Percentiles rank a stretch among this genome's conserved stretches.
Evolutionary conservation across 2,797 vertebrate species (phyloP).

Genomic region (Pangasius mekongensis): DNA sequence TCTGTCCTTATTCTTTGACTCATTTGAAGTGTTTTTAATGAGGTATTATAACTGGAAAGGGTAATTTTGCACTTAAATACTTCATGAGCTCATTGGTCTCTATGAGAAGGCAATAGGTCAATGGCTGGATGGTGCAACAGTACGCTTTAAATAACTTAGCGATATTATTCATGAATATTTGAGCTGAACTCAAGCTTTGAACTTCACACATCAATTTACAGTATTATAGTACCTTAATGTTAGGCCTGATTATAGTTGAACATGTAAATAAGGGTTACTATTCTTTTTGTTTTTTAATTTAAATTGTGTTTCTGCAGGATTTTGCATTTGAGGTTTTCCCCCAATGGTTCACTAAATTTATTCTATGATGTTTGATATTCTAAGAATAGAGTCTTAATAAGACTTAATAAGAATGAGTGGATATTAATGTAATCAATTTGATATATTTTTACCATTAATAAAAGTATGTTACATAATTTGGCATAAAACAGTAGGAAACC

Average conservation of each 20-base stretch:
- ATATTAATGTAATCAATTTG: neutral
- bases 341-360: neutral
- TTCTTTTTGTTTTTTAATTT: neutral
- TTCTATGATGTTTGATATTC: neutral
- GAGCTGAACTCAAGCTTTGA: slow-evolving; percentile 26
- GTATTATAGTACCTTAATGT: slow-evolving; percentile 1
- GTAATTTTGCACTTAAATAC: slow-evolving; percentile 49
- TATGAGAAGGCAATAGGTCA: slow-evolving; percentile 47
- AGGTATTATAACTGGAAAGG: slow-evolving; percentile 26
- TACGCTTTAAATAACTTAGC: slow-evolving; percentile 50
- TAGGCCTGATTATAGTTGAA: slow-evolving; percentile 2
- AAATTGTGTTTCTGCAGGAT: neutral
- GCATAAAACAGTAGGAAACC: neutral
- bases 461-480: neutral
- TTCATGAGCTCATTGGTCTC: slow-evolving; percentile 34
- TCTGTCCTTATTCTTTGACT: neutral
- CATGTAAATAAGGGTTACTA: neutral
- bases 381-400: too few species aligned
- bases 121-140: slow-evolving; percentile 23
- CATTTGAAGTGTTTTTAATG: slow-evolving; percentile 41
- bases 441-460: neutral
- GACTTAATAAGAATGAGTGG: too few species aligned
- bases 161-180: slow-evolving; percentile 36
- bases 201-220: slow-evolving; percentile 13
- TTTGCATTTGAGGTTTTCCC: neutral